Percentiles rank a stretch among this genome's conserved stretches.
Evolutionary conservation across 2,888 invertebrate genomes (phyloP).

Genomic region (Kuschelorhynchus macadamiae): DNA sequence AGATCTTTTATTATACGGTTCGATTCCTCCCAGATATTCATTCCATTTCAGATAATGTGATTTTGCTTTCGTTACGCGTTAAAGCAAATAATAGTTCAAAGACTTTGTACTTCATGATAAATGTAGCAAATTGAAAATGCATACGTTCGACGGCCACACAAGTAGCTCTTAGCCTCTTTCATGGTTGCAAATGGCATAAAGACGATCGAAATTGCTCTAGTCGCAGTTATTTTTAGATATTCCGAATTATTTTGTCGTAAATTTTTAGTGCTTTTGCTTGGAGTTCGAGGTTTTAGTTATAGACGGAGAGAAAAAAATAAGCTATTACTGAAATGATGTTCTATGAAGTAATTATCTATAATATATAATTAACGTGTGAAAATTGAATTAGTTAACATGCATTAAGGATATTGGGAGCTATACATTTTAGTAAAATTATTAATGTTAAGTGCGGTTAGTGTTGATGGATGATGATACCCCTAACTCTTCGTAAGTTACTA

Average conservation of each 20-base stretch:
- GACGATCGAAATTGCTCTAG: slow-evolving; percentile 12
- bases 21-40: slow-evolving; percentile 13
- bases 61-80: slow-evolving; percentile 27
- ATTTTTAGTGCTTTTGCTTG: slow-evolving; percentile 1
- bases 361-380: too few species aligned
- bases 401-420: too few species aligned
- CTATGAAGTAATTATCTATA: too few species aligned
- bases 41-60: slow-evolving; percentile 10
- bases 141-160: slow-evolving; percentile 24
- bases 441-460: too few species aligned
- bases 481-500: too few species aligned
- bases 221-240: slow-evolving; percentile 20
- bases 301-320: too few species aligned
- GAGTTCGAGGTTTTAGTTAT: too few species aligned
- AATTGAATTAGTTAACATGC: too few species aligned
- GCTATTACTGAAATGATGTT: too few species aligned
- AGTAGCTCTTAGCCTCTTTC: slow-evolving; percentile 17
- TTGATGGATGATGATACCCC: too few species aligned
- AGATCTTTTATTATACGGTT: slow-evolving; percentile 10
- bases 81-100: slow-evolving; percentile 29
- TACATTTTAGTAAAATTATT: too few species aligned
- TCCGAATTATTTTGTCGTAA: slow-evolving; percentile 16
- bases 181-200: slow-evolving; percentile 15
- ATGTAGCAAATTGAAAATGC: slow-evolving; percentile 30
- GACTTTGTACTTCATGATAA: slow-evolving; percentile 29